Conservation (phyloP, 2,113 vertebrate species). For the Lipophrys pholis region DNA sequence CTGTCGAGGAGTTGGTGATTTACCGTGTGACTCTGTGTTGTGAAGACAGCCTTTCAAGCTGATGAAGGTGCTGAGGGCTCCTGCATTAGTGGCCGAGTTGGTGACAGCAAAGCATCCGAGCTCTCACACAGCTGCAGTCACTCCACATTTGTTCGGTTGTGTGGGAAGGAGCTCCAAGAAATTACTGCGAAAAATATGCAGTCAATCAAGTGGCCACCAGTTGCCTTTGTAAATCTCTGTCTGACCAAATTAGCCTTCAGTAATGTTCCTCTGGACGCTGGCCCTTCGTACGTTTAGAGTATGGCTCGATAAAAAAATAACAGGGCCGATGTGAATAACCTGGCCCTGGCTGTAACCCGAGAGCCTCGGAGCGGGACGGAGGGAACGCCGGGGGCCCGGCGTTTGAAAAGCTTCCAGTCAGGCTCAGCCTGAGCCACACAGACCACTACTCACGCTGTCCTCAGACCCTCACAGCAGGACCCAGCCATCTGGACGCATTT, state of each 20-base stretch:
- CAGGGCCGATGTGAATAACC: constrained; percentile 51
- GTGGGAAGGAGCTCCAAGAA: constrained; percentile 17
- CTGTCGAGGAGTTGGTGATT: constrained; percentile 28
- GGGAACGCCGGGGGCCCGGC: constrained; percentile 54
- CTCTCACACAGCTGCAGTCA: not conserved
- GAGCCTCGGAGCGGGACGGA: constrained; percentile 51
- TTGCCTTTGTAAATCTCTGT: constrained; percentile 27
- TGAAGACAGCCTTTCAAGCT: constrained; percentile 54
- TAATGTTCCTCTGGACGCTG: constrained; percentile 24
- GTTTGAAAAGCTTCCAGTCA: constrained; percentile 70
- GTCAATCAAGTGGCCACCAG: constrained; percentile 31
- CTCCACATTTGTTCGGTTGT: not conserved
- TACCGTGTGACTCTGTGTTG: constrained; percentile 56
- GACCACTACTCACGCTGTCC: constrained; percentile 70
- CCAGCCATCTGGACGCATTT: constrained; percentile 79
- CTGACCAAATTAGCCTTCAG: constrained; percentile 16
- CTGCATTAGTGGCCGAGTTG: constrained; percentile 45
- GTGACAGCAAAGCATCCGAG: constrained; percentile 28
- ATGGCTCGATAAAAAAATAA: constrained; percentile 46
- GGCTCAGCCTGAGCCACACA: constrained; percentile 66
- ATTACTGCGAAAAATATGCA: constrained; percentile 15
- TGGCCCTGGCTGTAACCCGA: constrained; percentile 69
- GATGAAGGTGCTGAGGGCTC: constrained; percentile 63
- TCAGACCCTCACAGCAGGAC: constrained; percentile 73
- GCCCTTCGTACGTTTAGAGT: not conserved